Percentiles rank a stretch among this genome's conserved stretches.
Conservation (phyloP, 2,113 vertebrate species). For the Sminthopsis crassicaudata region DNA sequence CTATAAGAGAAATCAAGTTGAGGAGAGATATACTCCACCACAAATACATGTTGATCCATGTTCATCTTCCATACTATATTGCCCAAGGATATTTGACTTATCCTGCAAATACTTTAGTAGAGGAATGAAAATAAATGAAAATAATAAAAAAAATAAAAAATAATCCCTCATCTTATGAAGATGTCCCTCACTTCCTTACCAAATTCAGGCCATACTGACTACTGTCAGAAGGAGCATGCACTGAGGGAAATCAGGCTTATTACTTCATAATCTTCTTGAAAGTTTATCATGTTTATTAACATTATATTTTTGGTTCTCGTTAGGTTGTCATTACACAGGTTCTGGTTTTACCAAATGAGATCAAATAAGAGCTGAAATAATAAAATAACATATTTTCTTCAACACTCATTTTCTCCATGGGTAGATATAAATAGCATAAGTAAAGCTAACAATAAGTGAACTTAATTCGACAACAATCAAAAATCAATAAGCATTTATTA, state of each 20-base stretch:
- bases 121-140: background rate
- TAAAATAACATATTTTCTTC: background rate
- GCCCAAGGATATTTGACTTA: background rate
- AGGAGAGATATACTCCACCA: background rate
- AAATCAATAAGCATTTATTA: background rate
- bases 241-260: conserved; percentile 67
- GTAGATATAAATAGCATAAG: background rate
- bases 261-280: conserved; percentile 70
- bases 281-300: conserved; percentile 56
- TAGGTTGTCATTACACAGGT: conserved; percentile 59
- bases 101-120: background rate
- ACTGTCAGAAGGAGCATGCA: conserved; percentile 56
- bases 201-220: conserved; percentile 58
- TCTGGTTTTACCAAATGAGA: conserved; percentile 50
- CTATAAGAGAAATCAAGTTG: background rate
- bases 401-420: background rate
- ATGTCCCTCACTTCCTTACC: background rate
- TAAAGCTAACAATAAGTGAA: background rate
- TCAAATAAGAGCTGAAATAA: background rate
- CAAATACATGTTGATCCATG: background rate
- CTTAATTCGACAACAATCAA: background rate
- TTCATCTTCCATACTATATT: background rate
- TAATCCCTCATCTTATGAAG: background rate
- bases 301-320: conserved; percentile 59
- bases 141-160: no score